Conservation (phyloP, 2,113 vertebrate genomes). For the Bufo bufo region DNA sequence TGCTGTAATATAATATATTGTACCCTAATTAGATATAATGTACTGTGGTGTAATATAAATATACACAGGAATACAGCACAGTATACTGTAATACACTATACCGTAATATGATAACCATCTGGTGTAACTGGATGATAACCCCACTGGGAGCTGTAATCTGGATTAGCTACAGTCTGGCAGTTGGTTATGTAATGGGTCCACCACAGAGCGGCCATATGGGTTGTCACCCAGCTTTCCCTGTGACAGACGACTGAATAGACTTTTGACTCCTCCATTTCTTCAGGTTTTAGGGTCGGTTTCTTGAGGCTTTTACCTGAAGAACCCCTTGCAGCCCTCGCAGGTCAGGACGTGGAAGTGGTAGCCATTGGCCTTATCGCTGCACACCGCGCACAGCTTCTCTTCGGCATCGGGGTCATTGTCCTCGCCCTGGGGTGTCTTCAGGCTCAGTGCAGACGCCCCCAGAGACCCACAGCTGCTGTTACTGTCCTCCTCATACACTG, state of each 20-base stretch:
- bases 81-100: no score
- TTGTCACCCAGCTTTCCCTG: no score
- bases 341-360: slow-evolving; percentile 73
- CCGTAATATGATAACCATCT: no score
- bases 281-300: no score
- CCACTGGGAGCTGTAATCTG: no score
- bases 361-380: slow-evolving; percentile 68
- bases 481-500: slow-evolving; percentile 46
- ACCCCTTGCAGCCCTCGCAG: slow-evolving; percentile 70
- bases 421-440: neutral
- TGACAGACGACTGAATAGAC: no score
- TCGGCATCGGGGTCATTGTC: neutral
- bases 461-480: slow-evolving; percentile 9
- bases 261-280: no score
- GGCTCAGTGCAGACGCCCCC: neutral
- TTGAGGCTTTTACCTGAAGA: slow-evolving; percentile 65
- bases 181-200: no score
- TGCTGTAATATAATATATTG: no score
- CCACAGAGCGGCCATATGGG: no score
- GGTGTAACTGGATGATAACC: no score
- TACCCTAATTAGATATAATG: neutral
- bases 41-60: neutral
- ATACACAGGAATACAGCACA: neutral
- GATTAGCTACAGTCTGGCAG: no score
- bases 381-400: slow-evolving; percentile 67